These are phyloP conservation scores for Drosophila tanythrix DNA, from an alignment of 2,888 invertebrate genomes.

Conservation along the genomic window DNA sequence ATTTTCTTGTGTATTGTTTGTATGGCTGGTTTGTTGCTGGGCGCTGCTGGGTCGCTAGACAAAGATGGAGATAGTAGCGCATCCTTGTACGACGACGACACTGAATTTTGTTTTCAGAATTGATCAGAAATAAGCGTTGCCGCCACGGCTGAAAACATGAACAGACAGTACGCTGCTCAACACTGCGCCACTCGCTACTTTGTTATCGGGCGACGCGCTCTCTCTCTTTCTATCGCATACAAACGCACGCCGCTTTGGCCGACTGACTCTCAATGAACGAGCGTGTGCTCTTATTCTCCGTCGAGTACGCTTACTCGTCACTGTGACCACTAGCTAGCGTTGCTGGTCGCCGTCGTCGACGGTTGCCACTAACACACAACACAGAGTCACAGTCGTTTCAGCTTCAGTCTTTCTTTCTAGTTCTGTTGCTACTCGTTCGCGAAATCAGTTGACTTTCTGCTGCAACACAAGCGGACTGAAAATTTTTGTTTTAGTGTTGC, in stretches of 20 bases:
- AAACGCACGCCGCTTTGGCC: constrained; percentile 34
- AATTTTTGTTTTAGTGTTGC: constrained; percentile 83
- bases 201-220: constrained; percentile 58
- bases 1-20: constrained; percentile 8
- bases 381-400: constrained; percentile 68
- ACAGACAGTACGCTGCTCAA: constrained; percentile 39
- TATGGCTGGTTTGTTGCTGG: background rate
- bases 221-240: constrained; percentile 26
- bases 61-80: constrained; percentile 48
- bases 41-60: constrained; percentile 31
- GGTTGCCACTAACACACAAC: constrained; percentile 61
- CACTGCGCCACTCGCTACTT: constrained; percentile 53
- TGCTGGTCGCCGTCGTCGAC: constrained; percentile 45
- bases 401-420: constrained; percentile 82
- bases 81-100: constrained; percentile 29
- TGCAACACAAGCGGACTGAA: constrained; percentile 82
- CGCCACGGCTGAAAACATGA: constrained; percentile 42
- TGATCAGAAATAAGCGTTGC: constrained; percentile 27
- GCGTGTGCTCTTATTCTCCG: constrained; percentile 40
- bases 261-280: constrained; percentile 47
- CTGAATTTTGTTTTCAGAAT: constrained; percentile 36
- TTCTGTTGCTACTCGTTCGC: constrained; percentile 83
- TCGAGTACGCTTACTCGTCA: constrained; percentile 51
- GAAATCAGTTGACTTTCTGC: constrained; percentile 83
- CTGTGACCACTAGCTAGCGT: constrained; percentile 34